Evolutionary conservation across 2,888 invertebrate genomes (phyloP).

Genomic region (Tetanocera ferruginea): DNA sequence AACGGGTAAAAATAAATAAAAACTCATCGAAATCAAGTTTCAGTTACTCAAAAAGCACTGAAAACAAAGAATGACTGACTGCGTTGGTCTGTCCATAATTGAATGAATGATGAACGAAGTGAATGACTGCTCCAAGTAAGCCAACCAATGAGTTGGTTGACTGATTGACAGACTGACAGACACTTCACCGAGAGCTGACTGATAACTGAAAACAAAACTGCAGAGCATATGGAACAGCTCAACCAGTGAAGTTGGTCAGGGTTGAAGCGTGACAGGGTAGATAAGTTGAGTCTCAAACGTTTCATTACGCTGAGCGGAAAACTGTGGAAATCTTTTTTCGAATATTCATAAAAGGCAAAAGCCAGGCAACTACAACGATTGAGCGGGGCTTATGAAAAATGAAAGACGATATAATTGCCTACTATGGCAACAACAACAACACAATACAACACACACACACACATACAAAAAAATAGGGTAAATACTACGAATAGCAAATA

Average conservation of each 20-base stretch:
- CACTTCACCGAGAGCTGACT: not conserved
- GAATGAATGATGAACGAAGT: slow-evolving; percentile 14
- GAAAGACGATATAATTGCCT: slow-evolving; percentile 47
- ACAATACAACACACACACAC: slow-evolving; percentile 1
- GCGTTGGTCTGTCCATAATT: slow-evolving; percentile 15
- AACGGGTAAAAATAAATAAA: not conserved
- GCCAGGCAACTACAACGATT: slow-evolving; percentile 42
- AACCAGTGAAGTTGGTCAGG: not conserved
- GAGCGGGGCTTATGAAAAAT: slow-evolving; percentile 52
- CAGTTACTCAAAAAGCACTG: slow-evolving; percentile 4
- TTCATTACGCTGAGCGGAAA: not conserved
- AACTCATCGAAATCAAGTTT: not conserved
- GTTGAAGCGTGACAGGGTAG: not conserved
- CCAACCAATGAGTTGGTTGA: slow-evolving; percentile 1
- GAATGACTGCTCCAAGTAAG: slow-evolving; percentile 15
- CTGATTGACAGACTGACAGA: not conserved
- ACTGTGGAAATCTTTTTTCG: not conserved
- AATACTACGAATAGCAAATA: slow-evolving; percentile 23
- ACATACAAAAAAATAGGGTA: slow-evolving; percentile 24
- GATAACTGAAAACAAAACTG: not conserved
- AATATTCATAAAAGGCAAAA: not conserved
- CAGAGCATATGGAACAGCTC: not conserved
- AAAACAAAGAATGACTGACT: not conserved
- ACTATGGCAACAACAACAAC: not conserved
- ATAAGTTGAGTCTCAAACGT: not conserved